Evolutionary conservation across 92 coral and sea anemone species (phyloP).

Genomic region (Plumapathes pennacea): DNA sequence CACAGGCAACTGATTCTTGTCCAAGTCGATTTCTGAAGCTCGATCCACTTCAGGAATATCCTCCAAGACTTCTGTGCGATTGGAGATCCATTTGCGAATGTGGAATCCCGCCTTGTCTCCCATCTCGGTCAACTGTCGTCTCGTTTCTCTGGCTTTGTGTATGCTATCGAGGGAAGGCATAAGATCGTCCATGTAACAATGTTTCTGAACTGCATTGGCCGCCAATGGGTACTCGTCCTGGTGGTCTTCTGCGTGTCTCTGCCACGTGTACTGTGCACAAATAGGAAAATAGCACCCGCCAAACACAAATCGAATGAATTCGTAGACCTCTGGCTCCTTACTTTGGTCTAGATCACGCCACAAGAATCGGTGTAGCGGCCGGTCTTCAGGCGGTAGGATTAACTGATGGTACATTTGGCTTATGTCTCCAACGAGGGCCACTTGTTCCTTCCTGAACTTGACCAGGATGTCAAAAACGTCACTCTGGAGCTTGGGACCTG

Average conservation of each 20-base stretch:
- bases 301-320: conserved; percentile 24
- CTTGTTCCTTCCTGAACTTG: conserved; percentile 16
- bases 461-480: conserved; percentile 26
- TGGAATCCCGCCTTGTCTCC: conserved; percentile 55
- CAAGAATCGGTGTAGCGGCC: conserved; percentile 34
- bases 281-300: conserved; percentile 51
- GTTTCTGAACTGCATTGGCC: conserved; percentile 40
- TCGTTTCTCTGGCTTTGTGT: conserved; percentile 44
- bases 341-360: conserved; percentile 32
- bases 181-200: conserved; percentile 58
- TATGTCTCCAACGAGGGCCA: conserved; percentile 38
- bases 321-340: conserved; percentile 27
- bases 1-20: conserved; percentile 33
- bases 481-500: conserved; percentile 42
- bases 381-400: conserved; percentile 17
- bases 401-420: conserved; percentile 48
- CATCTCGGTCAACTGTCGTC: conserved; percentile 41
- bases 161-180: conserved; percentile 50
- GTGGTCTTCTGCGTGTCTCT: conserved; percentile 48
- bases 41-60: conserved; percentile 31
- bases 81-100: conserved; percentile 54
- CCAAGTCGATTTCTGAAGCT: conserved; percentile 42
- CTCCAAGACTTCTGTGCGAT: conserved; percentile 28
- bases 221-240: conserved; percentile 47
- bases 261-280: conserved; percentile 55